Percentiles rank a stretch among this genome's conserved stretches.
Evolutionary conservation across 1,140 invertebrate species (phyloP).

Genomic region (Maconellicoccus hirsutus): DNA sequence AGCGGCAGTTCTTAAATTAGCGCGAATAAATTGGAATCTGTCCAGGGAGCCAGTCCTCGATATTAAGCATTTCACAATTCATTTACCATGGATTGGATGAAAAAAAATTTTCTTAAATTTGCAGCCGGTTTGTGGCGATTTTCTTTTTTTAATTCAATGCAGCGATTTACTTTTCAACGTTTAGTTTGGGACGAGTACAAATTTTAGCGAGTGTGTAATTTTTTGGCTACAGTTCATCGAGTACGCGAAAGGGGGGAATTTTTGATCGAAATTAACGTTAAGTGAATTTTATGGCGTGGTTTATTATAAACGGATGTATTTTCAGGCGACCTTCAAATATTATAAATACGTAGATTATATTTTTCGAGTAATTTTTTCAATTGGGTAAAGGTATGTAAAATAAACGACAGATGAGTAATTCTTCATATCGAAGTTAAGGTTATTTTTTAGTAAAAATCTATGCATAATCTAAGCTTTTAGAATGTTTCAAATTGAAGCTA

Average conservation of each 20-base stretch:
- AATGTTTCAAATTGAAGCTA: too few relatives aligned
- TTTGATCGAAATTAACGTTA: neutral
- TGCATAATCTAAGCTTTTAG: too few relatives aligned
- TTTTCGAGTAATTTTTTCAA: too few relatives aligned
- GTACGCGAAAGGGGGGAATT: neutral
- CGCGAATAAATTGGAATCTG: neutral
- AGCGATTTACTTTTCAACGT: neutral
- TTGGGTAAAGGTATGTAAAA: too few relatives aligned
- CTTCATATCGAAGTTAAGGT: too few relatives aligned
- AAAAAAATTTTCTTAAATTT: too few relatives aligned
- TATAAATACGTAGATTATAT: neutral
- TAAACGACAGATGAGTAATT: too few relatives aligned
- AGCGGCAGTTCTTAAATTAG: slow-evolving; percentile 3
- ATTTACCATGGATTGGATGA: neutral
- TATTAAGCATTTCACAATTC: neutral
- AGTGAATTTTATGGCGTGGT: neutral
- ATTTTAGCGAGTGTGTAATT: neutral
- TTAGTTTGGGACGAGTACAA: neutral
- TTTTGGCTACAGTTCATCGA: neutral
- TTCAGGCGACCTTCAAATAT: neutral
- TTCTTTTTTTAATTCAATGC: neutral
- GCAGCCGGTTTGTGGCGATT: too few relatives aligned
- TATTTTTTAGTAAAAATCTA: too few relatives aligned
- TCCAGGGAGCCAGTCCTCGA: neutral
- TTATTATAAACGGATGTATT: neutral